Percentiles rank a stretch among this genome's conserved stretches.
Evolutionary conservation across 2,113 vertebrate species (phyloP).

Genomic region (Rhinopomastus cyanomelas): DNA sequence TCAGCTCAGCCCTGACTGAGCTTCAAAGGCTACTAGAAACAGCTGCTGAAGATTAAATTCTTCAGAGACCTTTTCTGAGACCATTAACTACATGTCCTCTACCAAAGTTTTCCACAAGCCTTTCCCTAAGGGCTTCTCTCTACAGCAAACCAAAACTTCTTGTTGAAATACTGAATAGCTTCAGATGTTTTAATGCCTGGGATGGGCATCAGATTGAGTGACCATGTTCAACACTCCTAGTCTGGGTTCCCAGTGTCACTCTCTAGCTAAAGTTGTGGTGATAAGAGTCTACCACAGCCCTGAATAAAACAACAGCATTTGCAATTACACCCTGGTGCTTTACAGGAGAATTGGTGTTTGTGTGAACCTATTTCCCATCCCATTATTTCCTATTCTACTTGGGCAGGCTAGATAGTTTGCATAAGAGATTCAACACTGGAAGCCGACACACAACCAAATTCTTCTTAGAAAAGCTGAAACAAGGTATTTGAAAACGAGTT

Average conservation of each 20-base stretch:
- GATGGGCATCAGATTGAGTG: background rate
- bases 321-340: background rate
- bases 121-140: background rate
- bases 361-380: slow-evolving; percentile 11
- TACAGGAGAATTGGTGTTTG: background rate
- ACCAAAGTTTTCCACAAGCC: background rate
- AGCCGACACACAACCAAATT: background rate
- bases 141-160: background rate
- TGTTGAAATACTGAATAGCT: slow-evolving; percentile 29
- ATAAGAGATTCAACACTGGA: background rate
- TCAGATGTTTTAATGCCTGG: slow-evolving; percentile 41
- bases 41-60: slow-evolving; percentile 42
- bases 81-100: background rate
- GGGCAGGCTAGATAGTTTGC: background rate
- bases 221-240: background rate
- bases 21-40: background rate
- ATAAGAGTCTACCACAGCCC: background rate
- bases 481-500: background rate
- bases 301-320: background rate
- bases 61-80: background rate
- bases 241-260: background rate
- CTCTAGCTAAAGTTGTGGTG: background rate
- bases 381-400: background rate
- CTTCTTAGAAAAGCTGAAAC: background rate
- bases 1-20: background rate